Conservation (phyloP, 2,888 invertebrate species). For the Metacarcinus magister region DNA sequence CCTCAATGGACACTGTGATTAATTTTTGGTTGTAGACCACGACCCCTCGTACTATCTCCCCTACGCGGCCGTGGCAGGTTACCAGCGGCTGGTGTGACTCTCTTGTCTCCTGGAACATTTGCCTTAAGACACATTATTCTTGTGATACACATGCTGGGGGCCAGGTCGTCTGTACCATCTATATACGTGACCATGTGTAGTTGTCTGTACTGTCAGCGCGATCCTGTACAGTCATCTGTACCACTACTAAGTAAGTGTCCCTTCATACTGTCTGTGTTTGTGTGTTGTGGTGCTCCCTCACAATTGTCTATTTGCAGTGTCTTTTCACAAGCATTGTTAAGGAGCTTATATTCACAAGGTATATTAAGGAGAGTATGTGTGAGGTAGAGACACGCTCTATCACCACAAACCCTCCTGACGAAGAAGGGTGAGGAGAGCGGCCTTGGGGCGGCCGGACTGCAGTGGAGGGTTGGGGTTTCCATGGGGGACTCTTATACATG, state of each 20-base stretch:
- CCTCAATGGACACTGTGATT: slow-evolving; percentile 66
- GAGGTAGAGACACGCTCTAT: too few relatives aligned
- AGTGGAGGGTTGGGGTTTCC: too few relatives aligned
- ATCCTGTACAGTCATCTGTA: not conserved
- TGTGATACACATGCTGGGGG: not conserved
- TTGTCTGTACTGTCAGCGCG: not conserved
- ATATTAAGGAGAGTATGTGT: too few relatives aligned
- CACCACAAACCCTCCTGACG: too few relatives aligned
- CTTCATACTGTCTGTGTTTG: not conserved
- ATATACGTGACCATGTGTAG: too few relatives aligned
- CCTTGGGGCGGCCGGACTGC: too few relatives aligned
- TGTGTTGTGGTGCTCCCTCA: not conserved
- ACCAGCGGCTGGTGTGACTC: not conserved
- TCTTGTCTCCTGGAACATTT: not conserved
- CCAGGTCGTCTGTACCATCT: not conserved
- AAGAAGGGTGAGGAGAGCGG: too few relatives aligned
- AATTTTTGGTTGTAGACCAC: slow-evolving; percentile 57
- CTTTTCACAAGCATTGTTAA: not conserved
- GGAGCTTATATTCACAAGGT: too few relatives aligned
- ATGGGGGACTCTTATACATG: too few relatives aligned
- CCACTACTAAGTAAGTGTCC: not conserved
- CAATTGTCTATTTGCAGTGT: not conserved
- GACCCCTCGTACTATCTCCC: not conserved
- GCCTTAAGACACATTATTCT: not conserved
- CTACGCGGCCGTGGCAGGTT: not conserved